Evolutionary conservation across 2,888 invertebrate genomes (phyloP), one percentile per base, ranked within the genome.

Genomic region (Pheosia tremula): DNA sequence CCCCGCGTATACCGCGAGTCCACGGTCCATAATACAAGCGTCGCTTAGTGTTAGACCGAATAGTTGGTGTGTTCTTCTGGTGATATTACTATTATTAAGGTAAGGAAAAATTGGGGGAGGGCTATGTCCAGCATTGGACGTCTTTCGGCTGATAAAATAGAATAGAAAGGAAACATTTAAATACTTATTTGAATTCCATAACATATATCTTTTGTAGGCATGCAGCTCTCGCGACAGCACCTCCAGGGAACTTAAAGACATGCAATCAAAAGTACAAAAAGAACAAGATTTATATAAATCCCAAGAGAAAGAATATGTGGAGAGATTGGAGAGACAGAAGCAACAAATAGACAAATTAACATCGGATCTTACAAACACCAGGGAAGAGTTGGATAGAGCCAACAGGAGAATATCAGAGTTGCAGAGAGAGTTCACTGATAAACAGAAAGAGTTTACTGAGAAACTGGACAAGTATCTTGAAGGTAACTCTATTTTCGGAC

Each of bases 181-280:
- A 52, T 36, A n/a, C 8, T 52, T 3, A 52, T 52, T 52, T 4
- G 8, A 13, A 57, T 54, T 52, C 66, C 1, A 50, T 24, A 24
- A 24, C 8, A 24, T 0, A 4, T 1, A 7, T 13, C n/a, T n/a
- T n/a, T 88, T 90, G 58, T 85, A 95, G 83, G 95, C 95, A 4
- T 95, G 95, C 66, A 94, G 94, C 66, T 90, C 94, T 6, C 95
- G 96, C 57, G 96, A 96, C 62, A 80, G 94, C n/a, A 84, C 95
- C 5, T 84, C 92, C 38, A 91, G 94, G 67, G 95, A 96, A 77
- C 78, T 96, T 53, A 94, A 94, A 70, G 94, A 95, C 58, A 71
- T 95, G 50, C 93, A 94, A 67, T 67, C 81, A 3, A 90, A 82
- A 79, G 78, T 84, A 61, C 88, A 89, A 68, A 88, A 86, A 67